These are phyloP conservation scores for Galleria mellonella DNA, from an alignment of 1,140 invertebrate species.

Conservation along the genomic window DNA sequence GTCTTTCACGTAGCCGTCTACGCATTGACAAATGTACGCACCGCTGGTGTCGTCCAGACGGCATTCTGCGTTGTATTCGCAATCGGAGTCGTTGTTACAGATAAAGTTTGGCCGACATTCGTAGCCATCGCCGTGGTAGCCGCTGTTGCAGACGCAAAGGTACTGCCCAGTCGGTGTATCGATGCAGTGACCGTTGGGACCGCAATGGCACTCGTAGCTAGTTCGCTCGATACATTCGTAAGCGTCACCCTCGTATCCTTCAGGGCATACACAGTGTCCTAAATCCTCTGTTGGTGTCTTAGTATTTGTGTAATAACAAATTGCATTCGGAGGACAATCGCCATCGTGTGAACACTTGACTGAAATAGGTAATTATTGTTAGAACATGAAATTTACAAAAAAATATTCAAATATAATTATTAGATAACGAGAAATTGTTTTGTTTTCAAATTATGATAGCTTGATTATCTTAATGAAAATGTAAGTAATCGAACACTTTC, in stretches of 20 bases:
- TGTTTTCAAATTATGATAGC: no score
- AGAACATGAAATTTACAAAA: no score
- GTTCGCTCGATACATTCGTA: conserved; percentile 80
- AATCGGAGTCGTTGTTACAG: conserved; percentile 82
- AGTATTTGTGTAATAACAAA: conserved; percentile 13
- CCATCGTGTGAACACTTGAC: conserved; percentile 39
- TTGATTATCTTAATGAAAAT: no score
- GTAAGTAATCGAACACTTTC: no score
- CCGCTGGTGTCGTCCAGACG: conserved; percentile 74
- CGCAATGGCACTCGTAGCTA: conserved; percentile 77
- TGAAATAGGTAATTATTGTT: conserved; percentile 34
- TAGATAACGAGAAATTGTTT: no score
- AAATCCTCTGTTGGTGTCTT: conserved; percentile 29
- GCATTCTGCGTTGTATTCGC: conserved; percentile 86
- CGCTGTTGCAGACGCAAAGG: conserved; percentile 85
- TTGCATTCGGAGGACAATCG: conserved; percentile 57
- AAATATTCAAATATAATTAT: no score
- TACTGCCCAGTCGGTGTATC: conserved; percentile 78
- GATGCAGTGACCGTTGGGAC: conserved; percentile 76
- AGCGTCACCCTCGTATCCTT: conserved; percentile 88
- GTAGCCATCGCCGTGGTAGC: conserved; percentile 87
- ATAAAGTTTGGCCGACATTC: conserved; percentile 80
- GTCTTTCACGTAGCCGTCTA: conserved; percentile 77
- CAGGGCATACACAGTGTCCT: conserved; percentile 86
- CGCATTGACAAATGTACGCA: conserved; percentile 79